Percentiles rank a stretch among this genome's conserved stretches.
Conservation (phyloP, 2,113 vertebrate species). For the Pseudorhombus dupliciocellatus region DNA sequence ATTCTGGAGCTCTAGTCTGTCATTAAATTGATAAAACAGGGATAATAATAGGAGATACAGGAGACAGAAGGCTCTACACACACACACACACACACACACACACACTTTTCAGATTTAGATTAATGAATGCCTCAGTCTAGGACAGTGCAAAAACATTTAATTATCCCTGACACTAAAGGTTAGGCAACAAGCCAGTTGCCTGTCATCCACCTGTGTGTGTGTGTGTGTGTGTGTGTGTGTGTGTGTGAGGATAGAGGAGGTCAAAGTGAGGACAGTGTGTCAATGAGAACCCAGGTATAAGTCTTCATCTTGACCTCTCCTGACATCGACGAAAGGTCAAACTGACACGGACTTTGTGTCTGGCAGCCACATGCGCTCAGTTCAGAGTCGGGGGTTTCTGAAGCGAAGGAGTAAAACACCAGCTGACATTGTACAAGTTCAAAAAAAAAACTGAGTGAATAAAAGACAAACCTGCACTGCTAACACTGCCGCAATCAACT, state of each 20-base stretch:
- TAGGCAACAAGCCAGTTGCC: slow-evolving; percentile 28
- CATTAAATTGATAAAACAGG: not conserved
- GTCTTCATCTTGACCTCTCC: slow-evolving; percentile 32
- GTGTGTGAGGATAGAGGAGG: not conserved
- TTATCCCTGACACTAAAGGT: slow-evolving; percentile 57
- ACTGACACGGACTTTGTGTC: slow-evolving; percentile 36
- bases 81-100: not conserved
- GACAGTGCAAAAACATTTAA: slow-evolving; percentile 60
- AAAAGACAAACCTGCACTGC: no score
- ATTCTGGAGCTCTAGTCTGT: not conserved
- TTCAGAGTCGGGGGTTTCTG: slow-evolving; percentile 1
- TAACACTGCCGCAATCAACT: no score
- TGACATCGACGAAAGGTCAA: slow-evolving; percentile 36
- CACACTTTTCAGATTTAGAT: slow-evolving; percentile 30
- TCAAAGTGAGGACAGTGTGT: slow-evolving; percentile 8
- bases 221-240: not conserved
- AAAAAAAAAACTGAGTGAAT: not conserved
- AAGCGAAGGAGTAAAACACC: slow-evolving; percentile 3
- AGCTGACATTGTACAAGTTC: slow-evolving; percentile 22
- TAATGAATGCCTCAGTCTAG: slow-evolving; percentile 54
- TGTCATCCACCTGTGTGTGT: slow-evolving; percentile 7
- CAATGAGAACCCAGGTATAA: slow-evolving; percentile 22
- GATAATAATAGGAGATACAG: not conserved
- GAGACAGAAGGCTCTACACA: not conserved
- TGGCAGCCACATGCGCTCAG: slow-evolving; percentile 19